Evolutionary conservation across 2,888 invertebrate genomes (phyloP), one percentile per base, ranked within the genome.

Genomic region (Colletes collaris): DNA sequence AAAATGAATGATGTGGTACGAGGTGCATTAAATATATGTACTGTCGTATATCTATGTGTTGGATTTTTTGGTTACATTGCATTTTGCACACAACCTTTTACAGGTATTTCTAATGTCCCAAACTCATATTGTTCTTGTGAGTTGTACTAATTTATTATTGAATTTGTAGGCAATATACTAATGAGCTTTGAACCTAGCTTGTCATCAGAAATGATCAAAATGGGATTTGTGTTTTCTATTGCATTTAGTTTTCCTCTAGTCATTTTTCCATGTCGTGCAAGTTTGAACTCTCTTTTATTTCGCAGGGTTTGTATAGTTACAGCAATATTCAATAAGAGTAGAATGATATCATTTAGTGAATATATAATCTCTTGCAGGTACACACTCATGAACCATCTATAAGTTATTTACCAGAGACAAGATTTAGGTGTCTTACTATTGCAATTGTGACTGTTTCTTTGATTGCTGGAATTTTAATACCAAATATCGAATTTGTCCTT

Each of bases 191-290:
- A 96, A 46, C 96, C 97, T 0, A 97, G 97, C 3, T 94, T 96
- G 91, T 95, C 96, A 52, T 97, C 97, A 87, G 98, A 99, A 93
- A 95, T 97, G 75, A 97, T 99, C 89, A 99, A 99, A 94, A 94
- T 99, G 82, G 98, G 98, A 40, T 99, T 99, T 94, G 97, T 99
- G 8, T 94, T 99, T 88, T 98, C 99, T 0, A 95, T 99, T 46
- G 98, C 98, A 16, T 97, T 98, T 92, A 99, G 99, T 91, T 99
- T 99, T 93, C 99, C 99, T 0, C 95, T 99, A 83, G 97, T 98
- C 87, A 97, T 99, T 92, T 99, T 99, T 93, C 99, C 99, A 0
- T 99, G 99, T 91, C 94, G 99, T 76, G 97, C 97, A 11, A 98
- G 98, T 91, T 94, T 99, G 37, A 97, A 98, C 94, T 99, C 98